Evolutionary conservation across 1,140 invertebrate species (phyloP), one percentile per base, ranked within the genome.

Genomic region (Diorhabda sublineata): DNA sequence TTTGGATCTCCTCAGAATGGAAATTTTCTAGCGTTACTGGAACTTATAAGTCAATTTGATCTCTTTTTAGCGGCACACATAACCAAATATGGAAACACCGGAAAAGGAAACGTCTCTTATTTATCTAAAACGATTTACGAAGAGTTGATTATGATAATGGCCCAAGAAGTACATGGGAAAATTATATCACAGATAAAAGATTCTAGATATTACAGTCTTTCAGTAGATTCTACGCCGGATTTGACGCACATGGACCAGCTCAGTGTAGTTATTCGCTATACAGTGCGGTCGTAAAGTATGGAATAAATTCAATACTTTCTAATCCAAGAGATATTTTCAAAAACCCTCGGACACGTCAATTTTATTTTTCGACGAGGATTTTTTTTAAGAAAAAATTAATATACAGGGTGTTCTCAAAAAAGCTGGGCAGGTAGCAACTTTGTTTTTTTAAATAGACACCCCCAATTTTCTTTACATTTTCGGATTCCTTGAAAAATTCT

Each of bases 141-240:
- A 64, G 76, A 82, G 70, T 71, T 83, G 57, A 77, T 82, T 73
- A 41, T 69, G 2, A 60, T 81, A 64, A 71, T 81, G 69, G 52
- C 45, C 8, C 11, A 64, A 43, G 43, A 64, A 45, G 61, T 69
- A 11, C 26, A n/a, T 45, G 45, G n/a, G 8, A 74, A 69, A 44
- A 81, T 81, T 62, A 63, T 76, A 47, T 56, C 75, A 41, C 73
- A 82, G 75, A 59, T 80, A 43, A 81, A 74, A 69, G 47, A 64
- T 63, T 69, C 77, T 41, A 78, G 78, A 71, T 83, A 83, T 73
- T 83, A 75, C 73, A 76, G 75, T 60, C 73, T 81, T 62, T 78
- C 77, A 61, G 72, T 82, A n/a, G 80, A 82, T 76, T 82, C 78
- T 4, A 81, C 78, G 11, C 77, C 79, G 57, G 78, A 82, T 73